Evolutionary conservation across 1,140 invertebrate species (phyloP).

Genomic region (Ptiloglossa arizonensis): DNA sequence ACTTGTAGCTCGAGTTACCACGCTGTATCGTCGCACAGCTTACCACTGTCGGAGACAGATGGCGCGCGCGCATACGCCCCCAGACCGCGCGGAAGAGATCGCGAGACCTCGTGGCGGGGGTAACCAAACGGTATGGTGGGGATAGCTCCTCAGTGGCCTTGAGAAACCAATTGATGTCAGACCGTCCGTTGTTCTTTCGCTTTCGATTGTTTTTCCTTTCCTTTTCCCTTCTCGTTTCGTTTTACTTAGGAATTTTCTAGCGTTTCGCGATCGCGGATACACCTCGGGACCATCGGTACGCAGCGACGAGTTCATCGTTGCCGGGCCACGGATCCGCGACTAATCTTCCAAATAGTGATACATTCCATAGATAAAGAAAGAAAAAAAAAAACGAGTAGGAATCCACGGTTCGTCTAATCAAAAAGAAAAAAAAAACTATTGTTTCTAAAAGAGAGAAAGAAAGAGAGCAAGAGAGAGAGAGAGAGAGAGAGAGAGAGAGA

Average conservation of each 20-base stretch:
- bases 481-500: neutral
- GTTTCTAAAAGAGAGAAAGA: slow-evolving; percentile 50
- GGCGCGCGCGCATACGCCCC: too few relatives aligned
- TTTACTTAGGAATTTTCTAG: too few relatives aligned
- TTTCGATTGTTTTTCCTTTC: neutral
- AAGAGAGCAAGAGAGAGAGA: neutral
- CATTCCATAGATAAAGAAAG: slow-evolving; percentile 78
- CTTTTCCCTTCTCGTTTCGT: too few relatives aligned
- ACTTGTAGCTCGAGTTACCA: too few relatives aligned
- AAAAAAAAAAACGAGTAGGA: slow-evolving; percentile 43
- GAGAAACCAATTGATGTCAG: neutral
- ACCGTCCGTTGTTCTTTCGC: neutral
- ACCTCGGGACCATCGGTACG: neutral
- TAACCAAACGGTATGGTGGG: neutral
- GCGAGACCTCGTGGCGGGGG: neutral
- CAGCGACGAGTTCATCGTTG: slow-evolving; percentile 50
- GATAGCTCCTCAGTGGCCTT: neutral
- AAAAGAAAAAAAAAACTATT: too few relatives aligned
- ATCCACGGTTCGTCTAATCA: slow-evolving; percentile 72
- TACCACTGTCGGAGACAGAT: too few relatives aligned
- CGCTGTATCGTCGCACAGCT: too few relatives aligned
- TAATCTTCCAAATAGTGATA: slow-evolving; percentile 81
- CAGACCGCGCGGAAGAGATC: too few relatives aligned
- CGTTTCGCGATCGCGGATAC: too few relatives aligned
- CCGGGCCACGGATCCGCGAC: slow-evolving; percentile 55